Percentiles rank a stretch among this genome's conserved stretches.
phyloP scores from a whole-genome alignment of 2,113 vertebrate genomes.

The Thalassarche chlororhynchos region DNA sequence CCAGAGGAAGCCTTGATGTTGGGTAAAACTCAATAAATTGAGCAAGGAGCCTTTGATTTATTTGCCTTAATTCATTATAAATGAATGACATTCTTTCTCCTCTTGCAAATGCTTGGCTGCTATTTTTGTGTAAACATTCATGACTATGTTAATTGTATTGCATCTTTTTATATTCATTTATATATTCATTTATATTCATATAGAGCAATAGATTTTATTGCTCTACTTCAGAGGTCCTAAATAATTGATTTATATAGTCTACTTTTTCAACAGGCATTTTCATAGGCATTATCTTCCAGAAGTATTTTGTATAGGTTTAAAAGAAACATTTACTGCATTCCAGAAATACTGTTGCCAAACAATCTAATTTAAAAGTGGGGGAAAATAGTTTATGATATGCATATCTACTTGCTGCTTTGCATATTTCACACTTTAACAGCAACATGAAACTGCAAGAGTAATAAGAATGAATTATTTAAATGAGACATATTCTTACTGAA shows the following conservation, averaged over 20 bases:
- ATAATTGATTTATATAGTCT: constrained; percentile 22
- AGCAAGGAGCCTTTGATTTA: constrained; percentile 17
- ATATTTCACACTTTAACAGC: background rate
- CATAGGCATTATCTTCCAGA: constrained; percentile 14
- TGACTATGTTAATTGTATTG: constrained; percentile 27
- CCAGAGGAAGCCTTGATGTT: constrained; percentile 30
- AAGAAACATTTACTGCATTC: background rate
- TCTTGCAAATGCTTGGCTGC: constrained; percentile 32
- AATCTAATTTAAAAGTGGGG: background rate
- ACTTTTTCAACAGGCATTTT: constrained; percentile 12
- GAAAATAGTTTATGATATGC: background rate
- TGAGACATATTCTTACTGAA: background rate
- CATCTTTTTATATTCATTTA: constrained; percentile 39
- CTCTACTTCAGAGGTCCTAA: constrained; percentile 43
- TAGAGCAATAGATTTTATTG: constrained; percentile 7
- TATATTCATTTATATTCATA: no score
- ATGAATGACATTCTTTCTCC: constrained; percentile 32
- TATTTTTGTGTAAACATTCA: constrained; percentile 43
- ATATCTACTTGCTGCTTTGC: background rate
- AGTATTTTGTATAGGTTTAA: constrained; percentile 9
- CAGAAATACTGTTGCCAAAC: constrained; percentile 4
- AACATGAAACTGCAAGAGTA: background rate
- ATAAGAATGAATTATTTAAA: background rate
- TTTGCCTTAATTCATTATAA: constrained; percentile 11
- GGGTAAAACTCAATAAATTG: constrained; percentile 18